Evolutionary conservation across 2,113 vertebrate species (phyloP).

Genomic region (Canis aureus): DNA sequence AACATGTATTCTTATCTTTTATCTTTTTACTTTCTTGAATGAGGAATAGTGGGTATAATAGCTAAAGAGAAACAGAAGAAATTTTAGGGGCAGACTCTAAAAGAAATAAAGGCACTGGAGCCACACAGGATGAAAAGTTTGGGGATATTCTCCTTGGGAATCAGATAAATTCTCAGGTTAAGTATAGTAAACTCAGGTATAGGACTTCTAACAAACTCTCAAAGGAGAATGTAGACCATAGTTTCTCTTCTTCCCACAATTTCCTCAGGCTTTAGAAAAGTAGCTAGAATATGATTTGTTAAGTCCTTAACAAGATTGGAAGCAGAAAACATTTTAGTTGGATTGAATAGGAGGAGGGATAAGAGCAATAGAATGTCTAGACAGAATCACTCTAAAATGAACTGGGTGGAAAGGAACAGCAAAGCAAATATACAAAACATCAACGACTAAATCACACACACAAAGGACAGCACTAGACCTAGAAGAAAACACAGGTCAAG

Average conservation of each 20-base stretch:
- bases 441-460: not conserved
- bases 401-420: not conserved
- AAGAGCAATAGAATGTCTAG: not conserved
- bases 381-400: not conserved
- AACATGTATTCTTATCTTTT: not conserved
- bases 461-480: not conserved
- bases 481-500: not conserved
- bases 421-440: not conserved
- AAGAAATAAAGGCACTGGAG: not conserved
- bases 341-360: not conserved
- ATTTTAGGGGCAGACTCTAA: not conserved
- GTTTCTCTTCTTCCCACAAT: not conserved
- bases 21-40: not conserved
- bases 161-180: not conserved
- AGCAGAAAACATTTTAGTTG: not conserved
- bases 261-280: not conserved
- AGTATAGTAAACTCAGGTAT: not conserved
- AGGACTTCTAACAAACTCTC: slow-evolving; percentile 7
- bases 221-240: not conserved
- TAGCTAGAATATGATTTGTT: not conserved
- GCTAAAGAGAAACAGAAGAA: not conserved
- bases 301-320: not conserved
- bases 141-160: not conserved
- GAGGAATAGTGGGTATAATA: not conserved
- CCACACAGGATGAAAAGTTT: not conserved